These are phyloP conservation scores for Drosophila kambysellisi DNA, from an alignment of 2,888 invertebrate species.

Conservation along the genomic window DNA sequence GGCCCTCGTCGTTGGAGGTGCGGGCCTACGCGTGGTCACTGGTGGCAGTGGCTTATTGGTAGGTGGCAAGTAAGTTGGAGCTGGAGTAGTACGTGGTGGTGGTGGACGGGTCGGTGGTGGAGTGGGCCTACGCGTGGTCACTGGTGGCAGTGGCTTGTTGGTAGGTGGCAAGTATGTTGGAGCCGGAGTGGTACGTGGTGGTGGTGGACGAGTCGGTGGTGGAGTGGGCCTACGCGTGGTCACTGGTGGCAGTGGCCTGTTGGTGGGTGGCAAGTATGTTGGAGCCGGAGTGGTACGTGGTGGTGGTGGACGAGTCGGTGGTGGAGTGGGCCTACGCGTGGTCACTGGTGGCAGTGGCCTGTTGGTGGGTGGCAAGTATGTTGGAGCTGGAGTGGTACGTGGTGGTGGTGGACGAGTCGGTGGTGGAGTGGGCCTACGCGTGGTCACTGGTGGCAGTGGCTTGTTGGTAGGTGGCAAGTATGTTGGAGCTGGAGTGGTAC, in stretches of 20 bases:
- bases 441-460: slow-evolving; percentile 55
- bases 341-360: slow-evolving; percentile 10
- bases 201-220: slow-evolving; percentile 14
- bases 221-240: slow-evolving; percentile 37
- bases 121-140: slow-evolving; percentile 7
- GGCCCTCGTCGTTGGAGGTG: slow-evolving; percentile 49
- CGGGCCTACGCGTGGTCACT: slow-evolving; percentile 38
- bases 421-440: slow-evolving; percentile 17
- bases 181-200: neutral
- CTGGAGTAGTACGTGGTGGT: slow-evolving; percentile 29
- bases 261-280: slow-evolving; percentile 30
- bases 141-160: slow-evolving; percentile 5
- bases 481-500: slow-evolving; percentile 50
- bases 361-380: slow-evolving; percentile 17
- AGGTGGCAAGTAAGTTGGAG: slow-evolving; percentile 63
- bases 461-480: slow-evolving; percentile 63
- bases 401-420: slow-evolving; percentile 34
- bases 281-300: slow-evolving; percentile 27
- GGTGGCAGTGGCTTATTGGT: slow-evolving; percentile 57
- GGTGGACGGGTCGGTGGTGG: slow-evolving; percentile 30
- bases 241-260: slow-evolving; percentile 39
- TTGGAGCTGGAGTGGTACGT: neutral
- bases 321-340: slow-evolving; percentile 1
- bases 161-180: slow-evolving; percentile 4
- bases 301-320: slow-evolving; percentile 26